Percentiles rank a stretch among this genome's conserved stretches.
These are phyloP conservation scores for Phocoena phocoena DNA, from an alignment of 2,113 vertebrate genomes.

Conservation along the genomic window DNA sequence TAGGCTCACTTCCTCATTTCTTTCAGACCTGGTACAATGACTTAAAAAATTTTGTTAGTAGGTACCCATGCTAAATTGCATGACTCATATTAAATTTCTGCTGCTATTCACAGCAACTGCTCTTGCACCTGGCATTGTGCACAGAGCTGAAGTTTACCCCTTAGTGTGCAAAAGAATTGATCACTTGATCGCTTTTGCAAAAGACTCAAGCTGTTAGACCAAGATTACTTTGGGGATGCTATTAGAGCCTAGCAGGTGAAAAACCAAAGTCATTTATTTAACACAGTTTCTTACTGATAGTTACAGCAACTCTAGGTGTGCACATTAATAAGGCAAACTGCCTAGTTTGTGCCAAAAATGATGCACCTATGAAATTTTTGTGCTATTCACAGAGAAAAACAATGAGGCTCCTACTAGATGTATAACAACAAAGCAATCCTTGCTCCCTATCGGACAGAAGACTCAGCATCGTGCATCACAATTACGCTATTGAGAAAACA, in stretches of 20 bases:
- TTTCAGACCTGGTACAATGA: background rate
- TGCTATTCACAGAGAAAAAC: slow-evolving; percentile 28
- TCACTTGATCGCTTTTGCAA: slow-evolving; percentile 64
- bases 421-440: slow-evolving; percentile 11
- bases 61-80: background rate
- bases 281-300: slow-evolving; percentile 53
- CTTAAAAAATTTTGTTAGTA: slow-evolving; percentile 20
- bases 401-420: background rate
- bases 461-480: background rate
- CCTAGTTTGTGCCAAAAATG: slow-evolving; percentile 34
- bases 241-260: slow-evolving; percentile 61
- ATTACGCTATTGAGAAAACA: background rate
- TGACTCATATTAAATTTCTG: slow-evolving; percentile 45
- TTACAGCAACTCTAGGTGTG: slow-evolving; percentile 30
- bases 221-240: slow-evolving; percentile 66
- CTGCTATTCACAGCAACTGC: slow-evolving; percentile 3
- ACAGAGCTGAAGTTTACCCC: slow-evolving; percentile 33
- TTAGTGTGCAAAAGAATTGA: slow-evolving; percentile 69
- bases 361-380: slow-evolving; percentile 39
- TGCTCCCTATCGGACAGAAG: background rate
- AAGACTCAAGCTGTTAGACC: slow-evolving; percentile 65
- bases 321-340: slow-evolving; percentile 45
- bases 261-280: slow-evolving; percentile 64
- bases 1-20: background rate
- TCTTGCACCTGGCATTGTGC: slow-evolving; percentile 48